Conservation (phyloP, 2,113 vertebrate species). For the Pteropus alecto region DNA sequence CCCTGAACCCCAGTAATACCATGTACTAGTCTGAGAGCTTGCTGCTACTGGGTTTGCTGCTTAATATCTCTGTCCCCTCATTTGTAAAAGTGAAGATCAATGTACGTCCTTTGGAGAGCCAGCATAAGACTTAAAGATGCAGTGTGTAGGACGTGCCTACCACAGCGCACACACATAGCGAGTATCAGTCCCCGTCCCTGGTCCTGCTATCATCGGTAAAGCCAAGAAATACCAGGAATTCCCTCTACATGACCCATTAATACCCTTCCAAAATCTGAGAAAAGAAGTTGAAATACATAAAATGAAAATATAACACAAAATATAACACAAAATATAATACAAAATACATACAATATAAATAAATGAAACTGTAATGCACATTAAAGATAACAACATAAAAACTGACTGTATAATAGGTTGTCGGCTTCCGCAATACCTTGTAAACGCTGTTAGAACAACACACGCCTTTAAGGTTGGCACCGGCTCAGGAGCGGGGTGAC, state of each 20-base stretch:
- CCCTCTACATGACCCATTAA: background rate
- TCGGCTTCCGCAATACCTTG: background rate
- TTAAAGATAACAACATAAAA: background rate
- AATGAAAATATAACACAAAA: background rate
- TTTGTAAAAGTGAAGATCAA: background rate
- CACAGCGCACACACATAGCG: background rate
- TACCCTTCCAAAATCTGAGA: background rate
- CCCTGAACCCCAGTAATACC: rapidly evolving
- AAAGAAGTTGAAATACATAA: background rate
- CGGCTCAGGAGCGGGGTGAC: background rate
- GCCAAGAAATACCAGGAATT: background rate
- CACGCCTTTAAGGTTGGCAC: background rate
- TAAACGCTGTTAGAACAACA: background rate
- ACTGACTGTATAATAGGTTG: background rate
- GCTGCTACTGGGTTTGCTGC: background rate
- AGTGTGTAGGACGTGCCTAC: background rate
- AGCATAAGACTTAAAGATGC: background rate
- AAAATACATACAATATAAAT: background rate
- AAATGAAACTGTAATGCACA: background rate
- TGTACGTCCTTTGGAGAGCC: background rate
- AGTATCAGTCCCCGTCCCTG: background rate
- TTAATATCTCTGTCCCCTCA: background rate
- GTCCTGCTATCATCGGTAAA: background rate
- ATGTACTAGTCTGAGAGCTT: rapidly evolving
- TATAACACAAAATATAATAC: too few species aligned